Conservation (phyloP, 2,113 vertebrate genomes). For the Blennius ocellaris region DNA sequence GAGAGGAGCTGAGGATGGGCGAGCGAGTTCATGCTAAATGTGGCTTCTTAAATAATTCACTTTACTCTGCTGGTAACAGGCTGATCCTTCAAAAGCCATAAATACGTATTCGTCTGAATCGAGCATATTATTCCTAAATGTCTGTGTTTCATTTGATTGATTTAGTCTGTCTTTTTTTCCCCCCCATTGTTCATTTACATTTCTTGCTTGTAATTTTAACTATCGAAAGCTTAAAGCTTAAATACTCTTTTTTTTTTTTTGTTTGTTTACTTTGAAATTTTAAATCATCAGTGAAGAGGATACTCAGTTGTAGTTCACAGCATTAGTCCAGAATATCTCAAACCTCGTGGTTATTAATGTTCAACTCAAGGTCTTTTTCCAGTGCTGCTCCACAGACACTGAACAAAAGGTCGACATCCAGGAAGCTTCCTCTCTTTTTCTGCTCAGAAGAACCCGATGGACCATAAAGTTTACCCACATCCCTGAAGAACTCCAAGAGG, state of each 20-base stretch:
- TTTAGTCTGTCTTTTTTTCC: slow-evolving; percentile 4
- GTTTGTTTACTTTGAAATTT: background rate
- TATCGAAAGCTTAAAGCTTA: background rate
- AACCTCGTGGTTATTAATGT: slow-evolving; percentile 2
- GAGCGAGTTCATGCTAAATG: slow-evolving; percentile 66
- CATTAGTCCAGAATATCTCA: background rate
- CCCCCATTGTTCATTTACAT: background rate
- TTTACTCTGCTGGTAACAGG: slow-evolving; percentile 50
- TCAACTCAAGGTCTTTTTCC: slow-evolving; percentile 24
- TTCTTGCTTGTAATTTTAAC: background rate
- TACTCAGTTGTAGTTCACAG: background rate
- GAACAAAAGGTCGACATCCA: slow-evolving; percentile 44
- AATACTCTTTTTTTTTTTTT: too few species aligned
- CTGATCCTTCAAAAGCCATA: slow-evolving; percentile 42
- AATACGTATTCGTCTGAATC: slow-evolving; percentile 36
- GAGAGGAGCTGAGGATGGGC: slow-evolving; percentile 27
- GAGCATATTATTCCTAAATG: slow-evolving; percentile 19
- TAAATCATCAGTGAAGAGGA: background rate
- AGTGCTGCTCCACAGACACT: slow-evolving; percentile 23
- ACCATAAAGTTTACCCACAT: slow-evolving; percentile 31
- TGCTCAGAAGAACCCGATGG: slow-evolving; percentile 32
- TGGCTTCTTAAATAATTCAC: slow-evolving; percentile 71
- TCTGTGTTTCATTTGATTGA: slow-evolving; percentile 17
- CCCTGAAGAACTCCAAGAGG: slow-evolving; percentile 17
- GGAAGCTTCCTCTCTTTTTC: slow-evolving; percentile 44